Conservation (phyloP, 2,888 invertebrate genomes). For the Idaea biselata region DNA sequence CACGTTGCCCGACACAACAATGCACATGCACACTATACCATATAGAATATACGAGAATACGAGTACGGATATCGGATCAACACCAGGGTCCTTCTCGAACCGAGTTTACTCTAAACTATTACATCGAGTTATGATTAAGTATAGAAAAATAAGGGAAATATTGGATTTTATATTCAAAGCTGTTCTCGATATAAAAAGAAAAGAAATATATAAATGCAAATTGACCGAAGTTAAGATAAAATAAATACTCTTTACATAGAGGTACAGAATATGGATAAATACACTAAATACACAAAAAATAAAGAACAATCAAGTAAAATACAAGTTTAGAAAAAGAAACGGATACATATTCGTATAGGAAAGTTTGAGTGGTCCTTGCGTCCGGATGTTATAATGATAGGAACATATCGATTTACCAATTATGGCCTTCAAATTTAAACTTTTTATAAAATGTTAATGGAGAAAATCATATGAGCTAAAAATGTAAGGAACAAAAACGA, state of each 20-base stretch:
- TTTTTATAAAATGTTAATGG: constrained; percentile 22
- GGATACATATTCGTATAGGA: constrained; percentile 71
- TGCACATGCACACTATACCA: constrained; percentile 29
- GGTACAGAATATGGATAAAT: constrained; percentile 23
- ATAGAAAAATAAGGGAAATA: constrained; percentile 59
- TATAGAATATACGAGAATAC: constrained; percentile 5
- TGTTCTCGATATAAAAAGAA: constrained; percentile 50
- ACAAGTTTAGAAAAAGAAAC: constrained; percentile 44
- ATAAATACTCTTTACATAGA: constrained; percentile 30
- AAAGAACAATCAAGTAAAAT: constrained; percentile 43
- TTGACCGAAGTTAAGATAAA: constrained; percentile 48
- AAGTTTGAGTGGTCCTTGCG: constrained; percentile 91
- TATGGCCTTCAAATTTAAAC: constrained; percentile 20
- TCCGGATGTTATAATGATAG: constrained; percentile 47
- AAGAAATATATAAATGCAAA: constrained; percentile 51
- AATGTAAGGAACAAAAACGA: constrained; percentile 4
- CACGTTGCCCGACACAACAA: constrained; percentile 30
- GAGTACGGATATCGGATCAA: constrained; percentile 51
- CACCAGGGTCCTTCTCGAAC: constrained; percentile 61
- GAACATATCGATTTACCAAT: constrained; percentile 31
- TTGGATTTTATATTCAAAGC: constrained; percentile 54
- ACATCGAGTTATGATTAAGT: constrained; percentile 65
- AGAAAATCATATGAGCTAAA: constrained; percentile 21
- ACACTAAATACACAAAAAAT: constrained; percentile 42
- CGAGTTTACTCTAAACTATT: constrained; percentile 64